Evolutionary conservation across 2,113 vertebrate species (phyloP), one percentile per base, ranked within the genome.

Genomic region (Clarias magur): DNA sequence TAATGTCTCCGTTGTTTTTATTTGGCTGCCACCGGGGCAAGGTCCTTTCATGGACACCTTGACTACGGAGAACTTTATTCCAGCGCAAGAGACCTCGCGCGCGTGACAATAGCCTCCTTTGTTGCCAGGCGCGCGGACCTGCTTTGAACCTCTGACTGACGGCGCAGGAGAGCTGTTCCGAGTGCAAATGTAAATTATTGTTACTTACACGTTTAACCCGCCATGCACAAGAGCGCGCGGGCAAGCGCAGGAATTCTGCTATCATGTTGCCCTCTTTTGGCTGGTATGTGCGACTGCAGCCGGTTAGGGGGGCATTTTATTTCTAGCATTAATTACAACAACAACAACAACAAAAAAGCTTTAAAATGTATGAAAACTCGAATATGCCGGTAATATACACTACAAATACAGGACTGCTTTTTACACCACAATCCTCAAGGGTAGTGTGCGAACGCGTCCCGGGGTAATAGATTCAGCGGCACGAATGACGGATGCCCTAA

Each of bases 261-360:
- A 93, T 93, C 91, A 95, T 94, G 95, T 95, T 96, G 95, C 95
- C 95, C 95, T 96, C 95, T 96, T 96, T 95, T 96, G 95, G 95
- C 67, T 88, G 91, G 86, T 86, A 86, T 87, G 83, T 87, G 93
- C 68, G 87, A 96, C 93, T 96, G 92, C 95, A 92, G 65, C 15
- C 25, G 59, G 11, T 86, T 86, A 59, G 89, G 54, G 10, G 48
- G 87, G 27, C n/a, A 80, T 70, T 85, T 80, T 25, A 48, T 79
- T 73, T 79, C 34, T 30, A 38, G n/a, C 79, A 59, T 84, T 54
- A 59, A 85, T 79, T 67, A 48, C 48, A 53, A 59, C 1, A 38
- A 38, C 48, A 53, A 59, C 1, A 38, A 38, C 1, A 38, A 38
- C 1, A 38, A 38, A 67, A 62, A 82, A 85, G 30, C 57, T 17